Evolutionary conservation across 2,113 vertebrate species (phyloP), one percentile per base, ranked within the genome.

Genomic region (Pristiophorus japonicus): DNA sequence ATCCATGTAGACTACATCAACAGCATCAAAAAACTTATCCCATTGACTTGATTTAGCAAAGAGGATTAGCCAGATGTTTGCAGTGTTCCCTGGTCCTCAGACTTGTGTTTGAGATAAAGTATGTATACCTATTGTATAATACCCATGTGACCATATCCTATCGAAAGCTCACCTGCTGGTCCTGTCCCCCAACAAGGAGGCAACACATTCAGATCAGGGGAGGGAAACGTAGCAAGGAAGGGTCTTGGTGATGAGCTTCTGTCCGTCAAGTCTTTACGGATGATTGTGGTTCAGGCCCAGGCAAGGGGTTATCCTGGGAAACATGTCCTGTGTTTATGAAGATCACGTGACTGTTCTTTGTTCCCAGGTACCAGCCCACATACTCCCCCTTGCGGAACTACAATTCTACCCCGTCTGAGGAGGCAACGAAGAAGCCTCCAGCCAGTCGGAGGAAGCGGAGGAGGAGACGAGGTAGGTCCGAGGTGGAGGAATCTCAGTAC

Each of bases 401-500:
- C 81, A 98, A 97, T 97, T 97, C 97, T 47, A 97, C 97, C 96
- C 96, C 97, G 0, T 98, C 96, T 1, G 97, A 97, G 2, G 97
- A 97, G 95, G 95, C 97, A 92, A 95, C 2, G 2, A 81, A 42
- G 84, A 98, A 96, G 20, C 96, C 96, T 0, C 65, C 63, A 20
- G 96, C 98, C 0, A 96, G 97, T 0, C 97, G 97, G 96, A 97
- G 98, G 0, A 97, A 97, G 22, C 98, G 98, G 95, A 95, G 96
- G 0, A 95, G 96, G 7, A 88, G 96, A 3, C 96, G 97, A 4
- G 97, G 97, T 27, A 98, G 98, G 96, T 97, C 96, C 0, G 97
- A 96, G 42, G 96, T 97, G 90, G 96, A 96, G 0, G 97, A 98
- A 94, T 97, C 97, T 16, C 98, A 97, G 95, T 97, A 97, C 24